Base-by-base conservation (phyloP, 1,140 invertebrate species). In the Planococcus citri region DNA sequence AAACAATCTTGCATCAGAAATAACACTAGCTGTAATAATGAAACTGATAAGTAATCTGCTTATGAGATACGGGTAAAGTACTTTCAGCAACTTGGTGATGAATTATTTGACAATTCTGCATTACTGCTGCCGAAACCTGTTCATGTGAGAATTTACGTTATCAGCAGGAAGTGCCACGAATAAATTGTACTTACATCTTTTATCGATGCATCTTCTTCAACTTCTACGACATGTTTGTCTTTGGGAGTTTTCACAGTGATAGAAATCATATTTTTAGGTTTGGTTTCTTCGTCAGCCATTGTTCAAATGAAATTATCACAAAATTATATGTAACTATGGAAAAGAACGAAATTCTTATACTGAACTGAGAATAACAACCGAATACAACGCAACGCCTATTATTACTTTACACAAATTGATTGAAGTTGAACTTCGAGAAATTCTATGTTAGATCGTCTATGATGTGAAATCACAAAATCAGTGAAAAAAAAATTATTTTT, bases 211-310 rank as follows among this genome's bases (percentile, higher is more conserved):
- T 93, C 85, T 77, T 89, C 87, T 73, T 88, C 86, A 64, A 95
- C 87, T 82, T 94, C 86, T 71, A 97, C 83, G 74, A 84, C 87
- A 80, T 96, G 90, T 79, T 91, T 93, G 80, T 96, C 93, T 83
- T 96, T 97, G 37, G 94, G 89, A 72, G 94, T 97, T 89, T 97
- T 97, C 70, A 97, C 90, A 76, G 88, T 92, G 77, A 98, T 85
- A 75, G 85, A 93, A 78, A 97, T 90, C 80, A 82, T 84, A n/a
- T n/a, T n/a, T 74, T 82, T 84, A 61, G 75, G 75, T 73, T 73
- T 73, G 51, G 70, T 73, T 69, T 78, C 76, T 72, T 79, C 77
- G 75, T 79, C 79, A 72, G 79, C 78, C 79, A 79, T 80, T 73
- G 73, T 76, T 70, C 4, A 14, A 71, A 64, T 17, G 12, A 12